Evolutionary conservation across 2,888 invertebrate species (phyloP), one percentile per base, ranked within the genome.

Genomic region (Cephonodes hylas): DNA sequence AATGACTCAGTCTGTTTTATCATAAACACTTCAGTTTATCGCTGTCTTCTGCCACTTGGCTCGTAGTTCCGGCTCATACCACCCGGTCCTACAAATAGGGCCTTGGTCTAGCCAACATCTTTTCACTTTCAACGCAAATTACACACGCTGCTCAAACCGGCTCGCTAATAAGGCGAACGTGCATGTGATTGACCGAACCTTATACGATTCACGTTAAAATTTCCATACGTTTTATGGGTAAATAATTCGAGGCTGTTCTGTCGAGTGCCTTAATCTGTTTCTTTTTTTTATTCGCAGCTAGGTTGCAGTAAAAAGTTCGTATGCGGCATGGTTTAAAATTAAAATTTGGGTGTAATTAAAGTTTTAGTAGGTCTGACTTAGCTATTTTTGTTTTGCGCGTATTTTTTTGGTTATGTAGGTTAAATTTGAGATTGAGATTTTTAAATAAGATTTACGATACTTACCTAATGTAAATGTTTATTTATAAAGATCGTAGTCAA

Each of bases 91-190:
- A 56, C 59, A 62, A 59, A 63, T 58, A 63, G 60, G 59, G 60
- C 31, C 48, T 42, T 25, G 31, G 31, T 56, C 38, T 34, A n/a
- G 62, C 45, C 62, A 20, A 25, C 13, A 18, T 60, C 38, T 27
- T 60, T 63, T 60, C 63, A 58, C 63, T 60, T 63, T 63, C 60
- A 13, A 60, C 38, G 31, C 53, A 59, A 44, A 42, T 31, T 46
- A 46, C 53, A 45, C 45, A 31, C 45, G 59, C 38, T 38, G 38
- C 38, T 38, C 38, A 38, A n/a, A 31, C 10, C 15, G 10, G n/a
- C 3, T 10, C n/a, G 38, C 23, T 34, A 22, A 53, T 31, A 53
- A 31, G 25, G 53, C 31, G 31, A 18, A 31, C 18, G 53, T 31
- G 18, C 27, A 18, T 10, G 53, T 10, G 31, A 53, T 48, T 48